Conservation (phyloP, 2,888 invertebrate genomes). For the Noctua pronuba region DNA sequence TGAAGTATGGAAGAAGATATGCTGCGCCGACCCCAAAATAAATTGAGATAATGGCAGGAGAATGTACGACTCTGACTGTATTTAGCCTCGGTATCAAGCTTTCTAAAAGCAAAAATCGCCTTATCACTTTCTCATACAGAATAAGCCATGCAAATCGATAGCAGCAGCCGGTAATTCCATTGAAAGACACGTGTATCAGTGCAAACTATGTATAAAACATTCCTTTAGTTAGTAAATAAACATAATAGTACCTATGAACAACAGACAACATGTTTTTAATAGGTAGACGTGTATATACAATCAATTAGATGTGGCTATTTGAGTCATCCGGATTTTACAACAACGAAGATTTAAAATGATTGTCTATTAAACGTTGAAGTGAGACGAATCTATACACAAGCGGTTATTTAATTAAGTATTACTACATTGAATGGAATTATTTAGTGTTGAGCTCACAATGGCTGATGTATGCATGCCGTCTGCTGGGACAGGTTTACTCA, state of each 20-base stretch:
- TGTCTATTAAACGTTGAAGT: background rate
- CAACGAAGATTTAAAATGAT: background rate
- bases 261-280: constrained; percentile 16
- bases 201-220: constrained; percentile 19
- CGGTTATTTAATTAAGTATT: background rate
- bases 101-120: background rate
- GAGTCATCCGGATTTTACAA: constrained; percentile 13
- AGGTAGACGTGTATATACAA: constrained; percentile 5
- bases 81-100: background rate
- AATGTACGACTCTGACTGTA: no score
- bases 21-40: no score
- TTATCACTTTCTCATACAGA: background rate
- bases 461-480: background rate
- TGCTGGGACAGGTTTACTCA: constrained; percentile 1
- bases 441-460: background rate
- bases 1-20: no score
- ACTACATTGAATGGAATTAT: background rate
- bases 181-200: constrained; percentile 42
- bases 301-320: constrained; percentile 12
- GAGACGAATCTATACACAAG: background rate
- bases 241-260: constrained; percentile 9
- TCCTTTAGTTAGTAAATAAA: constrained; percentile 23
- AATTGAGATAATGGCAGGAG: no score
- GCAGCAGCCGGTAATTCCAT: constrained; percentile 6
- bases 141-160: constrained; percentile 21